Percentiles rank a stretch among this genome's conserved stretches.
These are phyloP conservation scores for Thamnophis elegans DNA, from an alignment of 2,797 vertebrate genomes.

Conservation along the genomic window DNA sequence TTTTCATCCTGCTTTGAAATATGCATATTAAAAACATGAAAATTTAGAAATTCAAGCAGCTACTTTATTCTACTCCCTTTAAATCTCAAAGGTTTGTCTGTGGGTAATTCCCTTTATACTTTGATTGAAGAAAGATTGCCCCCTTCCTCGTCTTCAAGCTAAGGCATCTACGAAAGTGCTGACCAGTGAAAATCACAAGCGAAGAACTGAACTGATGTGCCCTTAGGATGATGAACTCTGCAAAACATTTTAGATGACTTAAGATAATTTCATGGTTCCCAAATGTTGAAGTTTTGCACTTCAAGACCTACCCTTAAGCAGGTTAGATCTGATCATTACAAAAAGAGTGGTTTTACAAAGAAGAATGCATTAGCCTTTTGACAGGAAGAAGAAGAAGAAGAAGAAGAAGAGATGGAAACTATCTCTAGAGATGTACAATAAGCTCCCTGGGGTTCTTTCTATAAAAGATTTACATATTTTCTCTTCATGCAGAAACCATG, in stretches of 20 bases:
- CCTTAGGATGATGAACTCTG: background rate
- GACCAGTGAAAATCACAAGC: background rate
- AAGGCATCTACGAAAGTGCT: background rate
- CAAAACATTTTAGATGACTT: background rate
- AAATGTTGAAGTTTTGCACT: background rate
- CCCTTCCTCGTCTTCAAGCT: background rate
- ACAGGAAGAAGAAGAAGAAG: background rate
- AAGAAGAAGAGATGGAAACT: background rate
- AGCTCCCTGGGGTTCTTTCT: background rate
- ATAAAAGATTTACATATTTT: background rate
- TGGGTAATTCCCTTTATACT: background rate
- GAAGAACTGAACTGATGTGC: background rate
- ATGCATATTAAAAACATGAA: background rate
- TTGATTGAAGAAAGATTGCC: background rate
- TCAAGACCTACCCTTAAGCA: slow-evolving; percentile 1
- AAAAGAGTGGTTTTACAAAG: background rate
- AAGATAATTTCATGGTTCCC: slow-evolving; percentile 15
- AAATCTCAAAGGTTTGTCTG: background rate
- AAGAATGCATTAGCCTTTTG: background rate
- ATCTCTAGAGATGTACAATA: background rate
- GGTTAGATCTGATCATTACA: background rate
- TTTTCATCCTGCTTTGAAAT: background rate
- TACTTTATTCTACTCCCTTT: background rate
- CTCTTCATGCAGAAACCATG: background rate
- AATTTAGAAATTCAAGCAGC: background rate